Percentiles rank a stretch among this genome's conserved stretches.
These are phyloP conservation scores for Ovis canadensis DNA, from an alignment of 2,113 vertebrate genomes.

Conservation along the genomic window DNA sequence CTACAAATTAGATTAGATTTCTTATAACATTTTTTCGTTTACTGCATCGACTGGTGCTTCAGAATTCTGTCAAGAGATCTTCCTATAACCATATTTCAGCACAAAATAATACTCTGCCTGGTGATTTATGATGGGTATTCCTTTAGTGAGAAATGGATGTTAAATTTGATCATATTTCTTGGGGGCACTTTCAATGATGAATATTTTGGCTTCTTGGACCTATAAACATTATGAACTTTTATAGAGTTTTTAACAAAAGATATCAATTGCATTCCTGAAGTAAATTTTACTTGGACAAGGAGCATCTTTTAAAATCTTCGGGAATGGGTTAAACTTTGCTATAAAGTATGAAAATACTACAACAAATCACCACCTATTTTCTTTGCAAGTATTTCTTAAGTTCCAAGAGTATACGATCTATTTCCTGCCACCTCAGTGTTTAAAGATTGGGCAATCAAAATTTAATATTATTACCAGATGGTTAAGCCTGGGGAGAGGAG, in stretches of 20 bases:
- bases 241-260: background rate
- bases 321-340: background rate
- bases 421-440: background rate
- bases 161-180: background rate
- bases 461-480: background rate
- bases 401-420: background rate
- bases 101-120: background rate
- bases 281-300: background rate
- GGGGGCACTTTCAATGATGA: background rate
- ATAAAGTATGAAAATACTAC: background rate
- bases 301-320: background rate
- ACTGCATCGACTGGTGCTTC: background rate
- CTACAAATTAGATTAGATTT: background rate
- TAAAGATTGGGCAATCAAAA: background rate
- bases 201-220: background rate
- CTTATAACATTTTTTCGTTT: background rate
- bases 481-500: background rate
- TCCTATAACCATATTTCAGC: background rate
- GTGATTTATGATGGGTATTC: background rate
- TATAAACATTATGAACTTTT: background rate
- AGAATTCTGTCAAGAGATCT: background rate
- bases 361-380: background rate
- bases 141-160: background rate
- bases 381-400: background rate
- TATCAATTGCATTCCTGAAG: background rate